Conservation (phyloP, 35 echinoderm and acorn worm species). For the Apostichopus japonicus region DNA sequence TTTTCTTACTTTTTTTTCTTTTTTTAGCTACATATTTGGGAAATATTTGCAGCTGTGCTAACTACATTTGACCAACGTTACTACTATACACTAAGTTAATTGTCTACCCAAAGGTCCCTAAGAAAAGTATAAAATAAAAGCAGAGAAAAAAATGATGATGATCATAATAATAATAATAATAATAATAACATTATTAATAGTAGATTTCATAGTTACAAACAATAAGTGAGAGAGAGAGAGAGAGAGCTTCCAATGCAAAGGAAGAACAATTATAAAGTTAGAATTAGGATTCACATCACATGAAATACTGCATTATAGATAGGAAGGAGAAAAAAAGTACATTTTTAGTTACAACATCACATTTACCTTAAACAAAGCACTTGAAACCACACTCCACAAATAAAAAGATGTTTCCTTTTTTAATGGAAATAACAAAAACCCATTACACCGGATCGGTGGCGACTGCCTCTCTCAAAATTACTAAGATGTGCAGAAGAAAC, state of each 20-base stretch:
- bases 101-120: slow-evolving; percentile 41
- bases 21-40: background rate
- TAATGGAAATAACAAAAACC: background rate
- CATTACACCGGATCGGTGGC: background rate
- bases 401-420: background rate
- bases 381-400: slow-evolving; percentile 30
- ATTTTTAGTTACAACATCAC: slow-evolving; percentile 22
- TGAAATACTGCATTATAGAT: slow-evolving; percentile 52
- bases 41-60: background rate
- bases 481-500: background rate
- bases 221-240: background rate
- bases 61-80: background rate
- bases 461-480: background rate
- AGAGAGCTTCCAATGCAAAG: slow-evolving; percentile 18
- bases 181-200: slow-evolving; percentile 26
- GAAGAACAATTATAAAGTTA: slow-evolving; percentile 53
- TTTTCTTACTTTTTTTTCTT: background rate
- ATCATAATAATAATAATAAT: slow-evolving; percentile 20
- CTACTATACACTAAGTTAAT: slow-evolving; percentile 2
- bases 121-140: slow-evolving; percentile 35
- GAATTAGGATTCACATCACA: slow-evolving; percentile 43
- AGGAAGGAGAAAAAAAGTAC: slow-evolving; percentile 7
- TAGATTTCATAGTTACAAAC: slow-evolving; percentile 43
- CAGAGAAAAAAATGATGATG: slow-evolving; percentile 45
- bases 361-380: slow-evolving; percentile 14